Evolutionary conservation across 2,113 vertebrate genomes (phyloP).

Genomic region (Naja naja): DNA sequence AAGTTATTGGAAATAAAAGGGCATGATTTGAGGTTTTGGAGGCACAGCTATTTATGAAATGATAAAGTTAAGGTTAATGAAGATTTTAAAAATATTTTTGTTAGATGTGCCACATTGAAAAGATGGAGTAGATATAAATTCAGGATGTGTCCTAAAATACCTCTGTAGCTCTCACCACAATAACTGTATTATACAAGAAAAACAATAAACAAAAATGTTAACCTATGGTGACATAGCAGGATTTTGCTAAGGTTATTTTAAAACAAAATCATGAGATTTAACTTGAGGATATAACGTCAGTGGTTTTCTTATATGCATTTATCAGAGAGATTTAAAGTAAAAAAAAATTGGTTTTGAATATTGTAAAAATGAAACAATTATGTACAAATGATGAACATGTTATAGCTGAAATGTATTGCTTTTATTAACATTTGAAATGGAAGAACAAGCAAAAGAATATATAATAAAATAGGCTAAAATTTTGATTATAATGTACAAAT

Average conservation of each 20-base stretch:
- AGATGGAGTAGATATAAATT: neutral
- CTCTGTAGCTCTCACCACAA: neutral
- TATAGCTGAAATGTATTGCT: neutral
- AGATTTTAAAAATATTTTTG: neutral
- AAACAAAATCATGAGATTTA: neutral
- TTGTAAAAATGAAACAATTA: neutral
- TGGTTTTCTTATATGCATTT: neutral
- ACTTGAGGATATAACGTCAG: neutral
- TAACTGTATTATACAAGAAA: neutral
- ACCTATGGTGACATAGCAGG: neutral
- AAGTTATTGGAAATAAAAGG: no score
- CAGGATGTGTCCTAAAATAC: neutral
- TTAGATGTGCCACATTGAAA: neutral
- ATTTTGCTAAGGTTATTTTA: neutral
- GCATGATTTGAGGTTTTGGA: no score
- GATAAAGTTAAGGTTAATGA: neutral
- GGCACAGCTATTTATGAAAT: no score
- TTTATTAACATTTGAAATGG: neutral
- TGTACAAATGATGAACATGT: neutral
- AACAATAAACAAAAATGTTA: neutral
- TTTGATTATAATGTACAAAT: neutral
- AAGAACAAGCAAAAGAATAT: neutral
- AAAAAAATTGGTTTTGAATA: neutral
- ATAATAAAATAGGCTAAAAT: neutral
- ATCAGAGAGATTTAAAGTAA: neutral